A percentile compares a stretch with the other conserved stretches of the same genome.
Evolutionary conservation across 2,888 invertebrate species (phyloP).

Genomic region (Anodontia alba): DNA sequence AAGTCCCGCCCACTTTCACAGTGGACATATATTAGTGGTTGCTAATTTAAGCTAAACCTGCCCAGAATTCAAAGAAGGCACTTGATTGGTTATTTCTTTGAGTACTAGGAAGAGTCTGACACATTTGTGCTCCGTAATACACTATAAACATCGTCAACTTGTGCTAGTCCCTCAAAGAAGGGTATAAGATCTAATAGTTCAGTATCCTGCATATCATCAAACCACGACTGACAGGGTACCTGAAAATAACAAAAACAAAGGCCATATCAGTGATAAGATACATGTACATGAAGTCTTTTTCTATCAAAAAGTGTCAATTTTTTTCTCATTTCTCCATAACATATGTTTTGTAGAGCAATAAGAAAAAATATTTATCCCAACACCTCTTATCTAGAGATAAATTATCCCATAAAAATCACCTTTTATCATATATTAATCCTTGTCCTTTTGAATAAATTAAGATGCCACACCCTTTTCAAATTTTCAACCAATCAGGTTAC

Average conservation of each 20-base stretch:
- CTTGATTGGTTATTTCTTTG: slow-evolving; percentile 18
- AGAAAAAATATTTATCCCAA: too few species aligned
- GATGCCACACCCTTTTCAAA: too few species aligned
- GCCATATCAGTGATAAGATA: too few species aligned
- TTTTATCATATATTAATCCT: too few species aligned
- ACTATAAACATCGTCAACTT: slow-evolving; percentile 95
- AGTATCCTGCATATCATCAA: slow-evolving; percentile 99
- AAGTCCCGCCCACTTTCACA: neutral
- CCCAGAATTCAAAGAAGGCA: slow-evolving; percentile 12
- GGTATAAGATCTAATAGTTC: slow-evolving; percentile 99
- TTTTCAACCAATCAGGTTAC: too few species aligned
- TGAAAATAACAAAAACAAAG: slow-evolving; percentile 74
- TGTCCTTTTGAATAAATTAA: too few species aligned
- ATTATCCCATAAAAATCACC: too few species aligned
- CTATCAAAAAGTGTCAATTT: too few species aligned
- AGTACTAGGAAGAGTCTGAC: slow-evolving; percentile 69
- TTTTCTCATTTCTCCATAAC: too few species aligned
- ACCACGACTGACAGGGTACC: slow-evolving; percentile 99
- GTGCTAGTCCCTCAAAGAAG: slow-evolving; percentile 98
- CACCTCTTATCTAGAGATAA: too few species aligned
- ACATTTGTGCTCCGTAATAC: slow-evolving; percentile 74
- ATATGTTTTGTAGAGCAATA: too few species aligned
- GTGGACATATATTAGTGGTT: neutral
- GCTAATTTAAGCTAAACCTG: slow-evolving; percentile 10
- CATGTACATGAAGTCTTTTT: too few species aligned